Base-by-base conservation (phyloP, 2,797 vertebrate species). In the Enteromius radiatus region DNA sequence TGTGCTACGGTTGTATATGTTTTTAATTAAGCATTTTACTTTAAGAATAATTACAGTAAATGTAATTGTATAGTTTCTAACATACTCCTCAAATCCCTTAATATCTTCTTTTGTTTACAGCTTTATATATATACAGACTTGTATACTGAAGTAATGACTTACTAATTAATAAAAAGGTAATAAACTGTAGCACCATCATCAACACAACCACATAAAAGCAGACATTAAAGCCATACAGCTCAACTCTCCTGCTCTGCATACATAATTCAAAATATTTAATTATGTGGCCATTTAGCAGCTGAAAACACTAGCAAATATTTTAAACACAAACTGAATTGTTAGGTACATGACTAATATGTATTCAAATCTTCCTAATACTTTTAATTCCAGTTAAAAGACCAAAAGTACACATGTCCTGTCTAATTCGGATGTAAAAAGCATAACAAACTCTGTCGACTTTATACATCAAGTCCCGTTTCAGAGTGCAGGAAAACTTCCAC, bases 401-500 rank as follows among this genome's bases (percentile, higher is more conserved):
- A 11, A 79, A 75, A 21, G 33, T 74, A 54, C 63, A n/a, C 65
- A 47, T 6, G 70, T 69, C n/a, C n/a, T 45, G 73, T 54, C 43
- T 64, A 80, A 77, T 59, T 81, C 67, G 47, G 45, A 15, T 45
- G 73, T 68, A 59, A 54, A 77, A 68, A 76, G 43, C 64, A 79
- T 84, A 70, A 76, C 47, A 83, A 21, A 77, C 69, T 14, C 47
- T 47, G 69, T 73, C 56, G 80, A 80, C 54, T 28, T 49, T 69
- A 65, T 43, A 81, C 52, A 67, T 78, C 19, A 69, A 56, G 65
- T 56, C 70, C 59, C 45, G 3, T 45, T 65, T 33, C 56, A 61
- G 23, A 83, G 61, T 33, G 56, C n/a, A 45, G 47, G 21, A 76
- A 68, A 84, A 84, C 68, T 77, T 83, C 59, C 70, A 65, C 54